Conservation (phyloP, 2,113 vertebrate genomes). For the Istiophorus platypterus region DNA sequence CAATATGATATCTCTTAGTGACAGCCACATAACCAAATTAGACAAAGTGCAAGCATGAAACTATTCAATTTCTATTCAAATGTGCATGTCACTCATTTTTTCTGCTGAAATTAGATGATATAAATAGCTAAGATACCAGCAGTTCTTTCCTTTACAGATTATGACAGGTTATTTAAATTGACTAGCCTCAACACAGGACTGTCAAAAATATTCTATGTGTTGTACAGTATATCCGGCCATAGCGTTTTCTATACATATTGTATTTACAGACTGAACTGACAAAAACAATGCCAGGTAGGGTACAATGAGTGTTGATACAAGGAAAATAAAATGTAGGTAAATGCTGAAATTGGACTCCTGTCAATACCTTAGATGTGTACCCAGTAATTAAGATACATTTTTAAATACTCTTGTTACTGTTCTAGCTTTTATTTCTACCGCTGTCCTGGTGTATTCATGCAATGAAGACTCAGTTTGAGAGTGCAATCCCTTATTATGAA, state of each 20-base stretch:
- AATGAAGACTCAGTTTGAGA: constrained; percentile 8
- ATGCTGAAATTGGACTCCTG: neutral
- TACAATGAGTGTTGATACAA: neutral
- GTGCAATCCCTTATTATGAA: constrained; percentile 25
- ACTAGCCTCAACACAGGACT: neutral
- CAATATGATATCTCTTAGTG: constrained; percentile 39
- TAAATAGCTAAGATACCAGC: constrained; percentile 26
- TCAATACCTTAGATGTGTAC: neutral
- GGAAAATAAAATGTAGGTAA: neutral
- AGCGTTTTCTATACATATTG: neutral
- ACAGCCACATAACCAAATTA: constrained; percentile 64
- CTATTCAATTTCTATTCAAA: constrained; percentile 73
- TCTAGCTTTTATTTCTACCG: constrained; percentile 7
- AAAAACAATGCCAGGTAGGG: neutral
- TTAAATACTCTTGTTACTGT: constrained; percentile 6
- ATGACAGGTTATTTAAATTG: constrained; percentile 49
- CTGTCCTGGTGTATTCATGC: neutral
- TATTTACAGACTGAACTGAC: neutral
- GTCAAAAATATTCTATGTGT: constrained; percentile 4
- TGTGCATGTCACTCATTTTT: constrained; percentile 20
- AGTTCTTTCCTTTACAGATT: constrained; percentile 11
- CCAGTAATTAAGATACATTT: constrained; percentile 18
- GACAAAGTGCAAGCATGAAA: constrained; percentile 62
- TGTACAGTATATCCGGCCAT: neutral
- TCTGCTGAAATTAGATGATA: constrained; percentile 45